These are phyloP conservation scores for Pantelozetes paolii DNA, from an alignment of 2,888 invertebrate genomes.

Conservation along the genomic window DNA sequence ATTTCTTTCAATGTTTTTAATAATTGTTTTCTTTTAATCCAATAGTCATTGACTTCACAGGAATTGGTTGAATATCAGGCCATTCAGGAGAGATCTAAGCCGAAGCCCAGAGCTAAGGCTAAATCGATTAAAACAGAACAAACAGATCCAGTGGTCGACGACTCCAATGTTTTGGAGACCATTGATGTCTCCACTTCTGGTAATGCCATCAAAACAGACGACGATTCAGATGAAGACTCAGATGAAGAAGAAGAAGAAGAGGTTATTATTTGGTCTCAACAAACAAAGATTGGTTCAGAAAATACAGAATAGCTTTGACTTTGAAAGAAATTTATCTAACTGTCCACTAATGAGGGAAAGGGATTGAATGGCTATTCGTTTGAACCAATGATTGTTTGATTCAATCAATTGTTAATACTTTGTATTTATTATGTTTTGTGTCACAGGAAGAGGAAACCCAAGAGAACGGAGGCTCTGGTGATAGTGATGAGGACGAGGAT, in stretches of 20 bases:
- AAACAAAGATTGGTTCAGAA: too few relatives aligned
- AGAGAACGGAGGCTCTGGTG: neutral
- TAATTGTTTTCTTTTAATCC: neutral
- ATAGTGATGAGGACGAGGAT: neutral
- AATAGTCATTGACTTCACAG: neutral
- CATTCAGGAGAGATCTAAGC: neutral
- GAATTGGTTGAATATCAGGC: neutral
- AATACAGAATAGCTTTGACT: too few relatives aligned
- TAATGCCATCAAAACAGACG: neutral
- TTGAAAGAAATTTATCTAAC: too few relatives aligned
- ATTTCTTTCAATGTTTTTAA: neutral
- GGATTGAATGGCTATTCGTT: too few relatives aligned
- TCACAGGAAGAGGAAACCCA: neutral
- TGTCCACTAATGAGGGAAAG: neutral
- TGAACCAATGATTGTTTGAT: too few relatives aligned
- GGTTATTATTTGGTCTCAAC: neutral
- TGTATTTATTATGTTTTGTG: too few relatives aligned
- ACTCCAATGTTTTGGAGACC: slow-evolving; percentile 11
- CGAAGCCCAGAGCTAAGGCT: neutral
- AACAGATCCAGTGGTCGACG: slow-evolving; percentile 17
- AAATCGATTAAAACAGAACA: slow-evolving; percentile 6
- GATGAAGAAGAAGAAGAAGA: neutral
- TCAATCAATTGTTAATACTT: too few relatives aligned
- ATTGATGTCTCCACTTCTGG: slow-evolving; percentile 18
- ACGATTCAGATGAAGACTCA: neutral